Conservation (phyloP, 2,113 vertebrate species). For the Esox niger region DNA sequence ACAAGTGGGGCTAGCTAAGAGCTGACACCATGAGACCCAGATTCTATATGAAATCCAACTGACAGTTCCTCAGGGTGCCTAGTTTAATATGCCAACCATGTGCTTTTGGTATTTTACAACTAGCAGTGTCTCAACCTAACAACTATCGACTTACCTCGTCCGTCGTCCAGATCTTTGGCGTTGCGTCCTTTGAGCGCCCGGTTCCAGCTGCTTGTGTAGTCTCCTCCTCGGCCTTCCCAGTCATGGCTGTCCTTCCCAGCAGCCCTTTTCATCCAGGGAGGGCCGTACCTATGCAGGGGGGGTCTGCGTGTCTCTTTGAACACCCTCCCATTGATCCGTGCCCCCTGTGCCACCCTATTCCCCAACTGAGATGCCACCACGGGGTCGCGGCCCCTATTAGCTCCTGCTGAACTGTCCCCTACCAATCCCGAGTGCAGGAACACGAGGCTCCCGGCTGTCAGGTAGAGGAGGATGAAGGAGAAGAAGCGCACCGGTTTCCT, state of each 20-base stretch:
- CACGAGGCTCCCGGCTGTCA: slow-evolving; percentile 88
- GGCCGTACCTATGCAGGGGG: slow-evolving; percentile 66
- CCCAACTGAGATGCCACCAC: slow-evolving; percentile 53
- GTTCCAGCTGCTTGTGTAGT: slow-evolving; percentile 77
- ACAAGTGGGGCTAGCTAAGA: too few relatives aligned
- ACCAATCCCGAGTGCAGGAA: slow-evolving; percentile 87
- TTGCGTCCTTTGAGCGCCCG: slow-evolving; percentile 76
- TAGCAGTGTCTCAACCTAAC: not conserved
- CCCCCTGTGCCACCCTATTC: slow-evolving; percentile 53
- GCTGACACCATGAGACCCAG: too few relatives aligned
- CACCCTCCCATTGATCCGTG: slow-evolving; percentile 72
- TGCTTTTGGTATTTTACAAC: too few relatives aligned
- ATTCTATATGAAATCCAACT: too few relatives aligned
- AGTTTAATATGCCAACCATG: too few relatives aligned
- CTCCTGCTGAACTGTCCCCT: slow-evolving; percentile 65
- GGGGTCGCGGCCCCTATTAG: slow-evolving; percentile 44
- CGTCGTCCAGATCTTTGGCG: slow-evolving; percentile 83
- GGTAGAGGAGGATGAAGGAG: slow-evolving; percentile 89
- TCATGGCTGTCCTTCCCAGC: slow-evolving; percentile 59
- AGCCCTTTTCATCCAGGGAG: slow-evolving; percentile 77
- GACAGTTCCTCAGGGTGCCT: too few relatives aligned
- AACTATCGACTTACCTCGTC: slow-evolving; percentile 77
- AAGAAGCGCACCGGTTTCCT: slow-evolving; percentile 90
- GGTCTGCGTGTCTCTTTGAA: slow-evolving; percentile 67
- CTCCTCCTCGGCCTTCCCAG: slow-evolving; percentile 60